Base-by-base conservation (phyloP, 2,113 vertebrate genomes). In the Cardinalis cardinalis region DNA sequence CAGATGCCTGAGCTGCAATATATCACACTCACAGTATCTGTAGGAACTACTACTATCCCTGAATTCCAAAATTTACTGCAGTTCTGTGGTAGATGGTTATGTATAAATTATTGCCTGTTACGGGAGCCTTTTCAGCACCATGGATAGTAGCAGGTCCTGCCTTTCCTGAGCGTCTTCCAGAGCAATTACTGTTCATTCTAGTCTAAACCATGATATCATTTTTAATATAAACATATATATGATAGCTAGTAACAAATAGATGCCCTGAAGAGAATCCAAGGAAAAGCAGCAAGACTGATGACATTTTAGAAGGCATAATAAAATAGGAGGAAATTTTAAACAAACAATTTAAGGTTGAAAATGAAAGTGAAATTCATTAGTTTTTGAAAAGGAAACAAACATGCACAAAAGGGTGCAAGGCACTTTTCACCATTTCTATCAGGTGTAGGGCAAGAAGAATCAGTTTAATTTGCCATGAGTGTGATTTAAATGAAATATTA, bases 1-100 rank as follows among this genome's bases (percentile, higher is more conserved):
- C 60, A 92, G 43, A 81, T 84, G 51, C 52, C 84, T 92, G 79
- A 46, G 26, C 61, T 90, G 77, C 44, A 93, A 63, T 95, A 66
- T 24, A 85, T 96, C 93, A 90, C 56, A 58, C 60, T 92, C 92
- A 77, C 73, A 84, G 43, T 85, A 79, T 66, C 66, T 77, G 41
- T 65, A 87, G 58, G 76, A 94, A 46, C 74, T 78, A 51, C 78
- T 85, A 41, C 90, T 82, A 84, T 9, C 64, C 44, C 85, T 56
- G 94, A 92, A 92, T 93, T 61, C 73, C 18, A 92, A 61, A 69
- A 88, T 85, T 43, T 87, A 65, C 77, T 79, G 69, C 65, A 85
- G 26, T 69, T 90, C 46, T 59, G 21, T 52, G 28, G 11, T 49
- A 75, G 88, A 76, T 36, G 20, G 17, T 79, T 92, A 34, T 21